These are phyloP conservation scores for Muntiacus muntjak DNA, from an alignment of 2,113 vertebrate genomes.

Conservation along the genomic window DNA sequence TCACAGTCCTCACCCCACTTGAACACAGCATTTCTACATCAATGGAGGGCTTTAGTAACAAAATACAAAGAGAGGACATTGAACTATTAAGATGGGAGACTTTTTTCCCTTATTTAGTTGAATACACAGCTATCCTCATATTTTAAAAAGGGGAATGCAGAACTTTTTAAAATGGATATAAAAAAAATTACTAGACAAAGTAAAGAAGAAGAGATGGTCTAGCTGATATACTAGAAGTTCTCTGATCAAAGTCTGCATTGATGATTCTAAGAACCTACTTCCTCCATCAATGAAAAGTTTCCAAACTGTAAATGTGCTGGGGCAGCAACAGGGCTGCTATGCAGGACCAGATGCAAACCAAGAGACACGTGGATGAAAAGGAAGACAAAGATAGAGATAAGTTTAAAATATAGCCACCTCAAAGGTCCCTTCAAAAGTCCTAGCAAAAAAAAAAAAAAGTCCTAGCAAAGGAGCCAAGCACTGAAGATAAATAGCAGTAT, in stretches of 20 bases:
- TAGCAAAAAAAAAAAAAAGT: conserved; percentile 43
- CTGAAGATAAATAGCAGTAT: neutral
- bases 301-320: neutral
- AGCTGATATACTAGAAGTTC: neutral
- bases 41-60: neutral
- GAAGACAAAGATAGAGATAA: neutral
- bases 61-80: neutral
- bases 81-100: neutral
- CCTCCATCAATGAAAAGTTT: neutral
- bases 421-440: neutral
- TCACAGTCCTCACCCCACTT: neutral
- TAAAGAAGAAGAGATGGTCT: neutral
- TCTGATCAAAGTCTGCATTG: neutral
- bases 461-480: neutral
- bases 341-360: neutral
- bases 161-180: neutral
- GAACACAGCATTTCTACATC: neutral
- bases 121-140: neutral
- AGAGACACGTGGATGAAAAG: neutral
- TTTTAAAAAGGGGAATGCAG: neutral
- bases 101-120: neutral
- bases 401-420: neutral
- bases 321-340: neutral
- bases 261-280: neutral
- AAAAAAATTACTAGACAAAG: neutral